Evolutionary conservation across 1,140 invertebrate genomes (phyloP).

Genomic region (Drosophila subobscura): DNA sequence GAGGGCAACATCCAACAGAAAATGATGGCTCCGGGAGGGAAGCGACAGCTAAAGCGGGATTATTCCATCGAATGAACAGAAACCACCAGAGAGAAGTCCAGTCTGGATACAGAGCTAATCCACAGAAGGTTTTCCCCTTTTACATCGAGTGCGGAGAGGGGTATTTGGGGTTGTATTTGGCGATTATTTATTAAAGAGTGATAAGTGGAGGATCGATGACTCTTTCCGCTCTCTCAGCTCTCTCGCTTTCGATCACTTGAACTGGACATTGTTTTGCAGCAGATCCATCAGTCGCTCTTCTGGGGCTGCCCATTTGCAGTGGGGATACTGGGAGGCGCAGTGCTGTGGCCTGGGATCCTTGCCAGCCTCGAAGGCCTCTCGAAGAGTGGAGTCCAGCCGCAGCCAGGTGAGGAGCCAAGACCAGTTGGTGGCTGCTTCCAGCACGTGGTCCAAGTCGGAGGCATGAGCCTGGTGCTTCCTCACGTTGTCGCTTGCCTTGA

Average conservation of each 20-base stretch:
- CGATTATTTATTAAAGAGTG: too few species aligned
- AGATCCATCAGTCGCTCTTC: constrained; percentile 51
- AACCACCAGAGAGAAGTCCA: too few species aligned
- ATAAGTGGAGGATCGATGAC: too few species aligned
- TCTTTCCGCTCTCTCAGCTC: too few species aligned
- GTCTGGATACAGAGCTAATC: too few species aligned
- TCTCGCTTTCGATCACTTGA: constrained; percentile 38
- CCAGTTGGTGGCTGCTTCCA: constrained; percentile 60
- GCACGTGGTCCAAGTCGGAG: constrained; percentile 54
- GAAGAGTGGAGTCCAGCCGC: constrained; percentile 43
- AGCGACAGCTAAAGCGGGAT: too few species aligned
- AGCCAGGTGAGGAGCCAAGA: constrained; percentile 55
- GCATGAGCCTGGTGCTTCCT: constrained; percentile 19
- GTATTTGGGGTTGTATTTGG: too few species aligned
- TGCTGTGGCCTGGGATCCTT: constrained; percentile 9
- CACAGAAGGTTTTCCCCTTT: too few species aligned
- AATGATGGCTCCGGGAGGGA: too few species aligned
- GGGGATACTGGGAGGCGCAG: constrained; percentile 55
- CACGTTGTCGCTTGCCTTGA: constrained; percentile 36
- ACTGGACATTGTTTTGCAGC: constrained; percentile 57
- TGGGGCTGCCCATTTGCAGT: constrained; percentile 62
- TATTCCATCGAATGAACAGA: too few species aligned
- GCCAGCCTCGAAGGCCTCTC: constrained; percentile 56
- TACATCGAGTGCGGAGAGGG: too few species aligned
- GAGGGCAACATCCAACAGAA: too few species aligned